Conservation (phyloP, 2,113 vertebrate genomes). For the Grus americana region DNA sequence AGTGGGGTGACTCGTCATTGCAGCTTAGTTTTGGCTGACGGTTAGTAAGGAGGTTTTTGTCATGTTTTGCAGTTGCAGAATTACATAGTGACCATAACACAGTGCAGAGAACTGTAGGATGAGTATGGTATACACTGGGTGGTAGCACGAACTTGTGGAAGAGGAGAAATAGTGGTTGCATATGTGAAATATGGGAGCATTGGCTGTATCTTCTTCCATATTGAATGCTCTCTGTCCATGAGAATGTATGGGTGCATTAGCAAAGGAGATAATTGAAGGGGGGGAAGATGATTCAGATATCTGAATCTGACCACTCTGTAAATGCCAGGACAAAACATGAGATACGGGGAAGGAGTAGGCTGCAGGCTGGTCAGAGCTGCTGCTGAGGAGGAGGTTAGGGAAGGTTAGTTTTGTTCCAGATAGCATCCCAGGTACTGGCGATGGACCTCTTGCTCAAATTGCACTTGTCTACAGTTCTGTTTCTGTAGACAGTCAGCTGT, state of each 20-base stretch:
- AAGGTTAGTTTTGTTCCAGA: neutral
- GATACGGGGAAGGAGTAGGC: neutral
- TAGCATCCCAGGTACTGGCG: neutral
- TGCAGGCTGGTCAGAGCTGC: neutral
- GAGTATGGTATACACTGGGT: neutral
- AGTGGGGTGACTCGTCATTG: constrained; percentile 28
- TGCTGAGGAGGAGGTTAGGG: neutral
- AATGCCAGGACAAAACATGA: neutral
- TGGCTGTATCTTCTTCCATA: neutral
- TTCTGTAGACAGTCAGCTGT: neutral
- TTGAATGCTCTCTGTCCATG: neutral
- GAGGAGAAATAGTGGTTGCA: neutral
- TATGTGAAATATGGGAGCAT: neutral
- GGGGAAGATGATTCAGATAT: neutral
- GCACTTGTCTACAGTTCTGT: neutral
- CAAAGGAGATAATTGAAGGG: neutral
- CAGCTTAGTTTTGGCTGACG: neutral
- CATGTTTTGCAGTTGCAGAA: neutral
- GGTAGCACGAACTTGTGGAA: neutral
- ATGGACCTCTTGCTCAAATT: neutral
- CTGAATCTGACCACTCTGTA: too few species aligned
- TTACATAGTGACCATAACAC: fast-evolving
- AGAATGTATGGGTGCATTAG: neutral
- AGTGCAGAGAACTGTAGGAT: neutral
- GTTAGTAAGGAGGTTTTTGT: fast-evolving